These are phyloP conservation scores for Nasonia vitripennis DNA, from an alignment of 1,140 invertebrate genomes.

Conservation along the genomic window DNA sequence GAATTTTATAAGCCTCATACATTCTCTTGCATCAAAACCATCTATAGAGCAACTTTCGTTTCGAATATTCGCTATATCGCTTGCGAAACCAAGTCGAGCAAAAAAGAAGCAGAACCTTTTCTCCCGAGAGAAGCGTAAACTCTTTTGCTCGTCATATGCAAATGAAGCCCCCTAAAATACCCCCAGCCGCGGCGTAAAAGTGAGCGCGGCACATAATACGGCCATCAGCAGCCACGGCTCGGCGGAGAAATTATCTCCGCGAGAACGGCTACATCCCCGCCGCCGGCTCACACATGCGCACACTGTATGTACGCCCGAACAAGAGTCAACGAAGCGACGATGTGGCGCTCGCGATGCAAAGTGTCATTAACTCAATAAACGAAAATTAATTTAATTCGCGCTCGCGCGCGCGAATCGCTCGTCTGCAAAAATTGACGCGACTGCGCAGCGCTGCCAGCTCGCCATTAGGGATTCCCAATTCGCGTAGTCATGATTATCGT, in stretches of 20 bases:
- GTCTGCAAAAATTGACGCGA: constrained; percentile 61
- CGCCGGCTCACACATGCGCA: too few species aligned
- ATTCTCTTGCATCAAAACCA: too few species aligned
- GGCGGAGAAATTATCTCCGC: neutral
- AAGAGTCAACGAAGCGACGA: neutral
- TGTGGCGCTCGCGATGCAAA: neutral
- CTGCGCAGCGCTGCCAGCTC: neutral
- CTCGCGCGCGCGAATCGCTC: constrained; percentile 30
- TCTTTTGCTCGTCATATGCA: neutral
- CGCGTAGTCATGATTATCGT: constrained; percentile 66
- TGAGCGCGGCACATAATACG: neutral
- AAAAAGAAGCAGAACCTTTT: neutral
- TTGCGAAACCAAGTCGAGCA: neutral
- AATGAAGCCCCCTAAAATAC: neutral
- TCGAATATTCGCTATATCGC: too few species aligned
- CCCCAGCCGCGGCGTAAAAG: neutral
- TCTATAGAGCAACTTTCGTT: too few species aligned
- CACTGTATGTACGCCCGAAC: too few species aligned
- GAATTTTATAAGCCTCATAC: too few species aligned
- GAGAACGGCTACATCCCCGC: neutral
- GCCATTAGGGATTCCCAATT: constrained; percentile 68
- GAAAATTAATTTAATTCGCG: constrained; percentile 60
- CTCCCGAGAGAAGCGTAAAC: too few species aligned
- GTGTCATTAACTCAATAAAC: constrained; percentile 55
- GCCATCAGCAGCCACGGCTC: neutral